Evolutionary conservation across 2,888 invertebrate genomes (phyloP).

Genomic region (Drosophila rubida): DNA sequence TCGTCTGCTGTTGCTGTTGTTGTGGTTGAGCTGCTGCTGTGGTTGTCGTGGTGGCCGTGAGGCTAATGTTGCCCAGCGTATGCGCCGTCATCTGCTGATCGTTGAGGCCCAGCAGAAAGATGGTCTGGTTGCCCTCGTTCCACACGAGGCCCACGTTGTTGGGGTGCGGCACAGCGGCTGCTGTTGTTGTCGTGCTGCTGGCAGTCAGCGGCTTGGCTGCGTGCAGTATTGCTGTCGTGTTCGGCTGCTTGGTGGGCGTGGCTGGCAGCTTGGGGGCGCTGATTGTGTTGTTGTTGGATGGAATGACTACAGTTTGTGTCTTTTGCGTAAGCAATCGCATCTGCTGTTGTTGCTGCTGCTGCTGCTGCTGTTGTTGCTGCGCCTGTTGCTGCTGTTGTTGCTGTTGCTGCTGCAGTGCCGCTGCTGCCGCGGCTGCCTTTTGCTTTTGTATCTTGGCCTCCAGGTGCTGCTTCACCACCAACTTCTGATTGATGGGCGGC

Average conservation of each 20-base stretch:
- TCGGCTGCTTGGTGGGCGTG: conserved; percentile 51
- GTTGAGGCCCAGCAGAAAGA: conserved; percentile 86
- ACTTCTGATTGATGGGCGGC: conserved; percentile 85
- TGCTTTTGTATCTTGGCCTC: conserved; percentile 89
- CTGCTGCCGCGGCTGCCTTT: conserved; percentile 83
- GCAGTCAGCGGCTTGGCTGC: conserved; percentile 48
- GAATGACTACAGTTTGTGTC: conserved; percentile 86
- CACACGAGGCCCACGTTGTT: conserved; percentile 87
- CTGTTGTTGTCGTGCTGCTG: conserved; percentile 43
- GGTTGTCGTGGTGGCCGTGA: conserved; percentile 71
- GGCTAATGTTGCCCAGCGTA: conserved; percentile 79
- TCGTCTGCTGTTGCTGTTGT: conserved; percentile 42
- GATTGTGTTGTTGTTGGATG: conserved; percentile 79
- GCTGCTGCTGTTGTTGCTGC: conserved; percentile 71
- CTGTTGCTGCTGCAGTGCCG: conserved; percentile 75
- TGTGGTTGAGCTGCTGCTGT: conserved; percentile 41
- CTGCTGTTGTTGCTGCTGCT: conserved; percentile 70
- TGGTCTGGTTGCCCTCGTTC: conserved; percentile 87
- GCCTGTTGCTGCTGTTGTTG: too few relatives aligned
- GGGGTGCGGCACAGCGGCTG: conserved; percentile 75
- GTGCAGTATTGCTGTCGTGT: conserved; percentile 59
- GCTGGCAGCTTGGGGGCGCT: conserved; percentile 57
- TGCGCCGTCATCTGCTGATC: conserved; percentile 84
- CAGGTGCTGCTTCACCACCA: conserved; percentile 88
- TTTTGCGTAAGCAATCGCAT: conserved; percentile 82